Percentiles rank a stretch among this genome's conserved stretches.
Conservation (phyloP, 2,797 vertebrate species). For the Hydrophis major region DNA sequence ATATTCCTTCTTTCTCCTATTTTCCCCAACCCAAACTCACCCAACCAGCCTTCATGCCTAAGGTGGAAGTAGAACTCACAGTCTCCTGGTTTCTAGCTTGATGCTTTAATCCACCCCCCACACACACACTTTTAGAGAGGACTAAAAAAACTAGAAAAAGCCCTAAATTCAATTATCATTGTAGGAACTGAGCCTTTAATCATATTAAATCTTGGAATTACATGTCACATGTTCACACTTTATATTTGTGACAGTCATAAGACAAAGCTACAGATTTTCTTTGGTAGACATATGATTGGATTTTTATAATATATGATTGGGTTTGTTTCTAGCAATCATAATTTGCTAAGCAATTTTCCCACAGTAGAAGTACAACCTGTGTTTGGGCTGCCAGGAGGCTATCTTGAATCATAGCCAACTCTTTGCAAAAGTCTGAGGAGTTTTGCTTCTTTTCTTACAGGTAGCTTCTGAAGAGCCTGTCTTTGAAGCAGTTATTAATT, state of each 20-base stretch:
- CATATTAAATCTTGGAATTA: neutral
- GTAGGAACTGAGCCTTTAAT: neutral
- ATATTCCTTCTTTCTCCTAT: neutral
- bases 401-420: neutral
- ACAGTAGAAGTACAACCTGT: neutral
- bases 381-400: neutral
- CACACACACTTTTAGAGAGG: neutral
- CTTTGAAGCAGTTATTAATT: constrained; percentile 95
- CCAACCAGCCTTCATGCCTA: neutral
- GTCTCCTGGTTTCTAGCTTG: neutral
- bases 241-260: neutral
- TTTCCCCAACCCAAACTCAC: neutral
- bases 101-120: neutral
- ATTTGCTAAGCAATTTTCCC: neutral
- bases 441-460: constrained; percentile 61
- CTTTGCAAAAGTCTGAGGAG: accelerated
- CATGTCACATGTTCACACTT: neutral
- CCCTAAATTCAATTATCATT: neutral
- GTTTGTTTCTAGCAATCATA: neutral
- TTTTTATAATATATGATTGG: neutral
- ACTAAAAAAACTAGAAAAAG: neutral
- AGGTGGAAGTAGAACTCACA: neutral
- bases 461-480: constrained; percentile 98
- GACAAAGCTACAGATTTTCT: neutral
- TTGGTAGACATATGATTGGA: neutral